phyloP scores from a whole-genome alignment of 2,888 invertebrate genomes.

The Mesorhabditis sp. region DNA sequence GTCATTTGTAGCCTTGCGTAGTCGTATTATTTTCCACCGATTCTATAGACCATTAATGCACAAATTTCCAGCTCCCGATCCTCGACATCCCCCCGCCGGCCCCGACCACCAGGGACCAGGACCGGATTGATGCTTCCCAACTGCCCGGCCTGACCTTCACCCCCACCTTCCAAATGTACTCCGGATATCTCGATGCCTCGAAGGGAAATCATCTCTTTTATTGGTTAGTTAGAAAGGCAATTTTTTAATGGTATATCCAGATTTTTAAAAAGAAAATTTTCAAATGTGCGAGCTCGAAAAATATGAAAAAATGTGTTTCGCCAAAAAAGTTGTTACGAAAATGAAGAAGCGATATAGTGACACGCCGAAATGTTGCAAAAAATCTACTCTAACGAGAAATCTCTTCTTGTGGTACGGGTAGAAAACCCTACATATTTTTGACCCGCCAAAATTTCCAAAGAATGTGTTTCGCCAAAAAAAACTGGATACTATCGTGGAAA shows the following conservation, averaged over 20 bases:
- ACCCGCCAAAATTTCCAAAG: too few species aligned
- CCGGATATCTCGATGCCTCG: constrained; percentile 58
- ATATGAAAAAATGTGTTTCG: neutral
- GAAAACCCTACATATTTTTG: too few species aligned
- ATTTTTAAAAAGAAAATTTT: neutral
- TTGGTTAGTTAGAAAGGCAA: constrained; percentile 53
- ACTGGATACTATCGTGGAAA: too few species aligned
- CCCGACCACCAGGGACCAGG: constrained; percentile 21
- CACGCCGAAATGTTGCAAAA: too few species aligned
- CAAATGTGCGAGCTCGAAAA: too few species aligned
- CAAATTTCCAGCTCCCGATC: too few species aligned
- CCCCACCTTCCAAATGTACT: constrained; percentile 60
- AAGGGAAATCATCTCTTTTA: constrained; percentile 59
- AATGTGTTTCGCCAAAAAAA: too few species aligned
- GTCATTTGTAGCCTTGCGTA: too few species aligned
- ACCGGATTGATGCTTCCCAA: constrained; percentile 22
- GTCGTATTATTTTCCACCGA: too few species aligned
- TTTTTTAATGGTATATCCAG: neutral
- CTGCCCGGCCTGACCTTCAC: constrained; percentile 50
- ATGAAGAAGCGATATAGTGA: neutral
- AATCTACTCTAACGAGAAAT: too few species aligned
- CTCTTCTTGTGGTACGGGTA: too few species aligned
- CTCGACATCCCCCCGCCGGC: constrained; percentile 20
- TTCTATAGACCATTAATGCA: too few species aligned
- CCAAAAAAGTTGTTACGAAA: neutral